Evolutionary conservation across 2,888 invertebrate genomes (phyloP).

Genomic region (Melinaea marsaeus): DNA sequence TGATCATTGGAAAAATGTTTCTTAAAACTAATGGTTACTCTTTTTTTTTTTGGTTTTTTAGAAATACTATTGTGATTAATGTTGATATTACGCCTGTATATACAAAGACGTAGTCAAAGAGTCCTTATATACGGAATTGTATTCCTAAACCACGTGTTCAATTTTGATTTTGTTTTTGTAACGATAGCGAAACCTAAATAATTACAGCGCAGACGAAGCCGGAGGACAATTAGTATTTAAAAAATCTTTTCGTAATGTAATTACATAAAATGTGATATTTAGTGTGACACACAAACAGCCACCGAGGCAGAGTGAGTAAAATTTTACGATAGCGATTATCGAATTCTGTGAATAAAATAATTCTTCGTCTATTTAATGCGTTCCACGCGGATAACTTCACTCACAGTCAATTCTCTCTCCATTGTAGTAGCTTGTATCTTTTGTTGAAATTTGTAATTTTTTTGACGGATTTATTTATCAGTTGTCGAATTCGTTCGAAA

Average conservation of each 20-base stretch:
- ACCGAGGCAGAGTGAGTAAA: slow-evolving; percentile 38
- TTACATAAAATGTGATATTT: slow-evolving; percentile 36
- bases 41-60: too few relatives aligned
- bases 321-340: slow-evolving; percentile 10
- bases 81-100: too few relatives aligned
- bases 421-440: slow-evolving; percentile 47
- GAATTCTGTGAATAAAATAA: slow-evolving; percentile 10
- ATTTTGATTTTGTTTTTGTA: too few relatives aligned
- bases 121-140: too few relatives aligned
- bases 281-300: slow-evolving; percentile 31
- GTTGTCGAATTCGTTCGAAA: slow-evolving; percentile 44
- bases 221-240: too few relatives aligned
- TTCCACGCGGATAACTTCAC: slow-evolving; percentile 47
- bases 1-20: too few relatives aligned
- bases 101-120: too few relatives aligned
- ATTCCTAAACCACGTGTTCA: too few relatives aligned
- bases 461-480: slow-evolving; percentile 50
- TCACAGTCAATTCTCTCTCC: slow-evolving; percentile 51
- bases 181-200: too few relatives aligned
- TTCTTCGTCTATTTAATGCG: slow-evolving; percentile 54
- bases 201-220: too few relatives aligned
- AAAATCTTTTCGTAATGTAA: slow-evolving; percentile 4
- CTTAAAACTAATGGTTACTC: too few relatives aligned
- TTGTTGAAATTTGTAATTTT: slow-evolving; percentile 51
- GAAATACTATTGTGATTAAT: too few relatives aligned